Evolutionary conservation across 2,797 vertebrate genomes (phyloP).

Genomic region (Urophycis tenuis): DNA sequence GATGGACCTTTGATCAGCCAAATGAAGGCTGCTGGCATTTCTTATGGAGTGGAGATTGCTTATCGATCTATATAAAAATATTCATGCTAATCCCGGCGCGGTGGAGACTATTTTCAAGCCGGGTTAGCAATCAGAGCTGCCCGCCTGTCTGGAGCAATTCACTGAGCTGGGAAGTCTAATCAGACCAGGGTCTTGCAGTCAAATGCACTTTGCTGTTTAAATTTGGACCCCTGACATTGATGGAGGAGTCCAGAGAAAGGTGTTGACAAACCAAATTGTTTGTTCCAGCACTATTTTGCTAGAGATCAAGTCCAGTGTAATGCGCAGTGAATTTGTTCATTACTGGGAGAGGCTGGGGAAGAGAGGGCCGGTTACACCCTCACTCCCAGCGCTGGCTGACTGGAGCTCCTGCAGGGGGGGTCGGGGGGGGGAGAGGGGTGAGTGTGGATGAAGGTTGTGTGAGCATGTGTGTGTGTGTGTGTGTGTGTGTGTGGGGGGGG

Average conservation of each 20-base stretch:
- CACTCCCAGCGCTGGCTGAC: constrained; percentile 38
- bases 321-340: constrained; percentile 99
- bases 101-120: constrained; percentile 96
- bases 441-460: constrained; percentile 11
- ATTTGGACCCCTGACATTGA: constrained; percentile 99
- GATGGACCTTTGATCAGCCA: constrained; percentile 99
- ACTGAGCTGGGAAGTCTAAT: constrained; percentile 98
- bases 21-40: constrained; percentile 99
- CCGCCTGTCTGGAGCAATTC: constrained; percentile 99
- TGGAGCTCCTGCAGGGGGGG: constrained; percentile 30
- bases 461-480: constrained; percentile 21
- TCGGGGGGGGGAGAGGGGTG: background rate
- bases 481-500: constrained; percentile 19
- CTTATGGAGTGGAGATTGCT: constrained; percentile 99
- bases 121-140: constrained; percentile 99
- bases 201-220: constrained; percentile 99
- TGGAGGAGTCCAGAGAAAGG: constrained; percentile 99
- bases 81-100: constrained; percentile 97
- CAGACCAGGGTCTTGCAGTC: constrained; percentile 98
- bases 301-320: constrained; percentile 99
- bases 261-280: constrained; percentile 99
- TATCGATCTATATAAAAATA: constrained; percentile 99
- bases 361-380: constrained; percentile 46
- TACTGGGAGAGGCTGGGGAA: constrained; percentile 67
- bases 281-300: constrained; percentile 99